These are phyloP conservation scores for Schrankia costaestrigalis DNA, from an alignment of 2,888 invertebrate genomes.

Conservation along the genomic window DNA sequence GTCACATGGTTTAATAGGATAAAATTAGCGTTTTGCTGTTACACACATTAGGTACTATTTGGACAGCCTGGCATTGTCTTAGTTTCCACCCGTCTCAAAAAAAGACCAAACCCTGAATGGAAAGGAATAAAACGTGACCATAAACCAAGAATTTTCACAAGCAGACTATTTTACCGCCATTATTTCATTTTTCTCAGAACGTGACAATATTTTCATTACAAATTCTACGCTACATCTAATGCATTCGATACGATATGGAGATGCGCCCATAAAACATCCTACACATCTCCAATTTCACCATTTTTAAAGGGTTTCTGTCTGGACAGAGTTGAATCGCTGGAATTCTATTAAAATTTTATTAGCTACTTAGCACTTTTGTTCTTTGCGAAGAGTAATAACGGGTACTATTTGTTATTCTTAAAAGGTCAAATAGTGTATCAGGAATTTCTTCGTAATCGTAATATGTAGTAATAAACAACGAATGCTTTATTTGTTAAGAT, in stretches of 20 bases:
- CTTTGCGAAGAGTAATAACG: conserved; percentile 16
- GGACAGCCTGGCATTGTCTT: too few species aligned
- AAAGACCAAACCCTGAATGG: too few species aligned
- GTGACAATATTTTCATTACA: not conserved
- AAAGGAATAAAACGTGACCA: too few species aligned
- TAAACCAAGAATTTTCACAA: too few species aligned
- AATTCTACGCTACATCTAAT: not conserved
- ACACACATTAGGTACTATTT: too few species aligned
- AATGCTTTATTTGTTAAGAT: too few species aligned
- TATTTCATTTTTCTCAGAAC: not conserved
- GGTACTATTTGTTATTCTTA: conserved; percentile 18
- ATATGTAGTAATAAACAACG: too few species aligned
- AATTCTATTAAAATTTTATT: conserved; percentile 16
- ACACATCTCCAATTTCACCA: conserved; percentile 4
- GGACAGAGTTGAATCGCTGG: conserved; percentile 7
- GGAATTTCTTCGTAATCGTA: too few species aligned
- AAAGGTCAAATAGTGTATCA: conserved; percentile 25
- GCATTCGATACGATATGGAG: conserved; percentile 4
- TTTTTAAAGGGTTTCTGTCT: not conserved
- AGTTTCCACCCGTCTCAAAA: too few species aligned
- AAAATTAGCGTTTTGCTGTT: too few species aligned
- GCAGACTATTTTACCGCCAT: too few species aligned
- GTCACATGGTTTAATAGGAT: too few species aligned
- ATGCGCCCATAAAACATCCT: conserved; percentile 6
- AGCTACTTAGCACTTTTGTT: conserved; percentile 11